A percentile compares a stretch with the other conserved stretches of the same genome.
phyloP scores from a whole-genome alignment of 2,113 vertebrate genomes.

The Oreochromis tanganicae region DNA sequence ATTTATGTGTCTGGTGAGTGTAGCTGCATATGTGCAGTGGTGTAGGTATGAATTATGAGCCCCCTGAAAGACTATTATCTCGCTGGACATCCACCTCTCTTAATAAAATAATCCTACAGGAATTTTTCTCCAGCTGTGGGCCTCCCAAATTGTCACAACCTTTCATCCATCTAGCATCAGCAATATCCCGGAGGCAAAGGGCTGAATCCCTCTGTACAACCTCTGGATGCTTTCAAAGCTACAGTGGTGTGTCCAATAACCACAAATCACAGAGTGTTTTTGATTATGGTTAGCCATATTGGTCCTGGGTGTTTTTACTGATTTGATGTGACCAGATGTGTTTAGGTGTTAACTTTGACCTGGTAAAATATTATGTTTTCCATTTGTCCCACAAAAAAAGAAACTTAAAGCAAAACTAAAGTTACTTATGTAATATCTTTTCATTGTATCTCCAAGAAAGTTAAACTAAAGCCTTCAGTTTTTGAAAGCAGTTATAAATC shows the following conservation, averaged over 20 bases:
- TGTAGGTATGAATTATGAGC: background rate
- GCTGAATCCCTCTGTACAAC: slow-evolving; percentile 10
- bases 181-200: background rate
- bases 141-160: slow-evolving; percentile 33
- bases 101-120: slow-evolving; percentile 48
- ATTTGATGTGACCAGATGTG: slow-evolving; percentile 58
- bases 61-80: background rate
- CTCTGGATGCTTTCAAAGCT: background rate
- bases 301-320: slow-evolving; percentile 37
- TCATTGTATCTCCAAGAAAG: slow-evolving; percentile 20
- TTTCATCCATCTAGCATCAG: slow-evolving; percentile 21
- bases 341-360: slow-evolving; percentile 47
- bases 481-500: slow-evolving; percentile 10
- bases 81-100: slow-evolving; percentile 16
- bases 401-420: background rate
- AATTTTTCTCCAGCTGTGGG: slow-evolving; percentile 36
- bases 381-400: slow-evolving; percentile 12
- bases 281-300: slow-evolving; percentile 34
- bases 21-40: background rate
- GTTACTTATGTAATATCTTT: slow-evolving; percentile 32
- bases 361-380: background rate
- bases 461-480: slow-evolving; percentile 35
- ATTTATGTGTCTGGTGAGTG: background rate
- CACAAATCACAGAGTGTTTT: slow-evolving; percentile 41
- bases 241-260: background rate